Percentiles rank a stretch among this genome's conserved stretches.
phyloP scores from a whole-genome alignment of 2,888 invertebrate genomes.

The Drosophila infuscata region DNA sequence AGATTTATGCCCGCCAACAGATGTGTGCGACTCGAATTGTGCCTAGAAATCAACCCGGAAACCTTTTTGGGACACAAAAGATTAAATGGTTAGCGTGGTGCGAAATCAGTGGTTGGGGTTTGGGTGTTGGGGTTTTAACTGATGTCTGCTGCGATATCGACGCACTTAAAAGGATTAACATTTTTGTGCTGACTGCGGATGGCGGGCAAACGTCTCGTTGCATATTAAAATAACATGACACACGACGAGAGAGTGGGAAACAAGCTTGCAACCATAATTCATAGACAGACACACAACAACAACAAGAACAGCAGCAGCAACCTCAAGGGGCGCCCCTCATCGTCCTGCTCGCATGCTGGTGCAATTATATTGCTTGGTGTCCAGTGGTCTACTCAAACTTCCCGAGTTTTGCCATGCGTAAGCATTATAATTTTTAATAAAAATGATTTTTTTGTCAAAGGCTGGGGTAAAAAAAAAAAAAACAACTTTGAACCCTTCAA shows the following conservation, averaged over 20 bases:
- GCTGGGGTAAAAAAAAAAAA: neutral
- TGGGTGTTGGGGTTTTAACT: slow-evolving; percentile 18
- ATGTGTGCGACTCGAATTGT: slow-evolving; percentile 50
- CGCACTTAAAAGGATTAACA: slow-evolving; percentile 80
- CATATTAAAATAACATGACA: slow-evolving; percentile 61
- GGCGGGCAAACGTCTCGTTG: slow-evolving; percentile 38
- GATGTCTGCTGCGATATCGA: slow-evolving; percentile 59
- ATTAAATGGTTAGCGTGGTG: slow-evolving; percentile 56
- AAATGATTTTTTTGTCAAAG: slow-evolving; percentile 62
- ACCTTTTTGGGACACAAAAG: slow-evolving; percentile 65
- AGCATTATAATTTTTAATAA: slow-evolving; percentile 78
- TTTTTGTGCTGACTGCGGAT: slow-evolving; percentile 67
- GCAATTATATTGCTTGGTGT: slow-evolving; percentile 50
- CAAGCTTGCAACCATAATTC: slow-evolving; percentile 32
- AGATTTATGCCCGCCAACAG: slow-evolving; percentile 69
- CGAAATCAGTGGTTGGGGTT: neutral
- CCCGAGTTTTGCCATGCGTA: slow-evolving; percentile 53
- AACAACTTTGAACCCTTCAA: slow-evolving; percentile 66
- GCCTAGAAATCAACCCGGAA: slow-evolving; percentile 43
- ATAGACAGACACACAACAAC: slow-evolving; percentile 35
- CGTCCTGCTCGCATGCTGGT: slow-evolving; percentile 14
- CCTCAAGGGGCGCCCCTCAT: slow-evolving; percentile 19
- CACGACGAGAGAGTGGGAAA: slow-evolving; percentile 15
- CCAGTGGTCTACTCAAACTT: slow-evolving; percentile 29
- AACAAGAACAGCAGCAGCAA: neutral